Conservation (phyloP, 2,888 invertebrate genomes). For the Mellilla xanthometata region DNA sequence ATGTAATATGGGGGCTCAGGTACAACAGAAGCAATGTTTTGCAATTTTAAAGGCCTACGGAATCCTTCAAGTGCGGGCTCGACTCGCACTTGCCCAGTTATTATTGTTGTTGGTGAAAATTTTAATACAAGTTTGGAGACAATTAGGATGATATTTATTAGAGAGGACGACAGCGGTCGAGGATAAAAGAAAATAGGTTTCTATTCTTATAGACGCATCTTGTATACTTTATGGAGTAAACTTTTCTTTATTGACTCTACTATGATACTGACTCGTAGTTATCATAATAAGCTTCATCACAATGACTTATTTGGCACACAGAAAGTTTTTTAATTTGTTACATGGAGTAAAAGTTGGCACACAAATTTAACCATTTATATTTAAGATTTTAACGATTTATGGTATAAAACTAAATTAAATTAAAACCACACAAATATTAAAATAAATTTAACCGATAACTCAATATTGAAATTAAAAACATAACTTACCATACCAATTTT, state of each 20-base stretch:
- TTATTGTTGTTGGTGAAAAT: conserved; percentile 26
- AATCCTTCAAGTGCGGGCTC: no score
- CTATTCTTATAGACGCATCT: not conserved
- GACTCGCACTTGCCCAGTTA: no score
- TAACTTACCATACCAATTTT: no score
- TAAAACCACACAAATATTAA: no score
- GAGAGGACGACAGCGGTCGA: conserved; percentile 18
- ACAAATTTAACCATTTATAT: no score
- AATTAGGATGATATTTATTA: conserved; percentile 37
- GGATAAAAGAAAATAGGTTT: conserved; percentile 6
- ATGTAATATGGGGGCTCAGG: no score
- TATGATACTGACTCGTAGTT: not conserved
- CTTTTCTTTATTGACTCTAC: not conserved
- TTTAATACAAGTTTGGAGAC: conserved; percentile 20
- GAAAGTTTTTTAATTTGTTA: conserved; percentile 3
- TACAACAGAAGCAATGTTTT: no score
- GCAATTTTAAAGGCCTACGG: no score
- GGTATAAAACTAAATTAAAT: no score
- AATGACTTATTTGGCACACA: not conserved
- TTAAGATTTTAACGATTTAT: no score
- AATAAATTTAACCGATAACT: no score
- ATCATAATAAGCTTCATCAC: conserved; percentile 1
- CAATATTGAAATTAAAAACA: no score
- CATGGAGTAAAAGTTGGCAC: not conserved
- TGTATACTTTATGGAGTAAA: conserved; percentile 16